These are phyloP conservation scores for Palythoa heliodiscus DNA, from an alignment of 92 coral and sea anemone genomes.

Conservation along the genomic window DNA sequence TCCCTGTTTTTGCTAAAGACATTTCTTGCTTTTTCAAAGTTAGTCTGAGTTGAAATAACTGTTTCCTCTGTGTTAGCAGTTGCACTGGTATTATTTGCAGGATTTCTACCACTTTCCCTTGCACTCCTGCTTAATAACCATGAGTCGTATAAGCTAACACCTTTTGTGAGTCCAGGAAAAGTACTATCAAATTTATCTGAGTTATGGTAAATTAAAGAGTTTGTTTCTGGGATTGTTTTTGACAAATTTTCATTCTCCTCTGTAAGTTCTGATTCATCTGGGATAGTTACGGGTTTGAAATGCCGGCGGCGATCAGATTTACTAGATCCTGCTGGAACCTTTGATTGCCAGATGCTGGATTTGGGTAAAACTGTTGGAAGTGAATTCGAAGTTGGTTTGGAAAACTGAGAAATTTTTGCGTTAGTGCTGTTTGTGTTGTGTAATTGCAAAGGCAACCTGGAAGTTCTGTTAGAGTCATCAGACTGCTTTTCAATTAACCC, in stretches of 20 bases:
- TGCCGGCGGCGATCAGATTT: conserved; percentile 77
- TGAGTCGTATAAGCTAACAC: conserved; percentile 36
- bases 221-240: conserved; percentile 37
- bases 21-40: conserved; percentile 30
- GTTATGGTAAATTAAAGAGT: neutral
- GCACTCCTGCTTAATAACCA: conserved; percentile 28
- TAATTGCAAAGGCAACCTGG: neutral
- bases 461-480: neutral
- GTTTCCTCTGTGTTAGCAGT: neutral
- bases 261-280: conserved; percentile 34
- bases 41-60: neutral
- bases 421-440: neutral
- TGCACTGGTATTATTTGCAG: too few species aligned
- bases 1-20: conserved; percentile 1
- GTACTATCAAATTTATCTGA: conserved; percentile 48
- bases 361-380: neutral
- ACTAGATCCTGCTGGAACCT: conserved; percentile 32
- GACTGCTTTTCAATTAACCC: neutral
- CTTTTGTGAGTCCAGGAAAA: conserved; percentile 51
- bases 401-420: neutral
- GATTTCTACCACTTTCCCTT: conserved; percentile 5
- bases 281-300: conserved; percentile 79
- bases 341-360: conserved; percentile 25
- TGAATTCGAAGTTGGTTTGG: conserved; percentile 12
- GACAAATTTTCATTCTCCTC: conserved; percentile 47